These are phyloP conservation scores for Aphidoletes aphidimyza DNA, from an alignment of 2,888 invertebrate genomes.

Conservation along the genomic window DNA sequence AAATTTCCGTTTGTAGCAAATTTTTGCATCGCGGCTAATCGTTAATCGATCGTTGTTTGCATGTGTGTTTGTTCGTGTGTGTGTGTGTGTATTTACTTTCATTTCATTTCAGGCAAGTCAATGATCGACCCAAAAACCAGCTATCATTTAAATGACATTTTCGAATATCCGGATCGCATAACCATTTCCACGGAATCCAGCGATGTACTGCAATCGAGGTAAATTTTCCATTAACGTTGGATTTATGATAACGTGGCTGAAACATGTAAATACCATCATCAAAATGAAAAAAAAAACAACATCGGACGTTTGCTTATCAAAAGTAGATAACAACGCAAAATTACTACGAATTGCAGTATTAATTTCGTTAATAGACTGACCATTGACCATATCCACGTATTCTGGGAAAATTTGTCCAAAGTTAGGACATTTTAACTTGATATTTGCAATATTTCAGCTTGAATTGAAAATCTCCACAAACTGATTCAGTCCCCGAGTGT, in stretches of 20 bases:
- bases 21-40: background rate
- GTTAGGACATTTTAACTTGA: no score
- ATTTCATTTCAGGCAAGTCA: constrained; percentile 55
- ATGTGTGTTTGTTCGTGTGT: background rate
- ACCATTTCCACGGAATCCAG: constrained; percentile 77
- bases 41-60: background rate
- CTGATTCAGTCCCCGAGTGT: no score
- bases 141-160: constrained; percentile 57
- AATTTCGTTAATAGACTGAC: no score
- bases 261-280: background rate
- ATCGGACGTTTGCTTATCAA: background rate
- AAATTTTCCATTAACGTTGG: constrained; percentile 54
- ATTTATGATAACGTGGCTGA: background rate
- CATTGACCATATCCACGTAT: no score
- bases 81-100: background rate
- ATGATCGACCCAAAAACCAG: constrained; percentile 56
- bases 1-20: no score
- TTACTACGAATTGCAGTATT: background rate
- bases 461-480: no score
- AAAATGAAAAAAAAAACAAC: background rate
- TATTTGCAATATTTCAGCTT: no score
- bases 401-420: no score
- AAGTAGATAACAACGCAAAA: background rate
- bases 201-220: constrained; percentile 79
- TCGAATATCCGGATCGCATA: constrained; percentile 61